Evolutionary conservation across 2,888 invertebrate genomes (phyloP), one percentile per base, ranked within the genome.

Genomic region (Rhingia campestris): DNA sequence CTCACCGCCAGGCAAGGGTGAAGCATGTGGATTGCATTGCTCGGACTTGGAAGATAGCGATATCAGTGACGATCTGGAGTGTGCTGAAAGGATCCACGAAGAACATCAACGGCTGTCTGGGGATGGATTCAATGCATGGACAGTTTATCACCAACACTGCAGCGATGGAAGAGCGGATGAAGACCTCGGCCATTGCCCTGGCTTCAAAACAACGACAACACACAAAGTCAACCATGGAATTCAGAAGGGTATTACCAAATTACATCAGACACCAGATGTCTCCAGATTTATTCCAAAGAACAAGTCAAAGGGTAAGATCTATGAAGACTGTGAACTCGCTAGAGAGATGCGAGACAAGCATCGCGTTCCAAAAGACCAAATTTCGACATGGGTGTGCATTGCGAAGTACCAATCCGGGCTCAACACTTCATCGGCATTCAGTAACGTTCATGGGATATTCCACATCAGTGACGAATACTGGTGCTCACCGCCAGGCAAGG

Each of bases 91-190:
- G 49, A 94, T 96, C 64, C 93, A 93, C 88, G 92, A 94, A 12
- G 95, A 95, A 87, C 95, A 95, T 88, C 93, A 93, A 12, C 90
- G 93, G 2, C 90, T 95, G 1, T 94, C 94, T 6, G 95, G 95
- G 0, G 92, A 95, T 88, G 96, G 96, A 0, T 96, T 95, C 89
- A 93, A 93, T 37, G 95, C 96, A 0, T 96, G 95, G 95, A 93
- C 94, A 0, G 95, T 95, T 1, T 96, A 95, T 88, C 92, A 93
- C 0, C 92, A 92, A 0, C 92, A 94, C 87, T 95, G 95, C 87
- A 92, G 14, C 4, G 14, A 92, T 63, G 81, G 88, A 14, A 90
- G 91, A 45, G 91, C 91, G 9, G 87, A 93, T 33, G 92, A 93
- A 53, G 92, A 93, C 9, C 66, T 90, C 35, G 86, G 88, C 4